Evolutionary conservation across 92 coral and sea anemone species (phyloP).

Genomic region (Bergia puertoricense): DNA sequence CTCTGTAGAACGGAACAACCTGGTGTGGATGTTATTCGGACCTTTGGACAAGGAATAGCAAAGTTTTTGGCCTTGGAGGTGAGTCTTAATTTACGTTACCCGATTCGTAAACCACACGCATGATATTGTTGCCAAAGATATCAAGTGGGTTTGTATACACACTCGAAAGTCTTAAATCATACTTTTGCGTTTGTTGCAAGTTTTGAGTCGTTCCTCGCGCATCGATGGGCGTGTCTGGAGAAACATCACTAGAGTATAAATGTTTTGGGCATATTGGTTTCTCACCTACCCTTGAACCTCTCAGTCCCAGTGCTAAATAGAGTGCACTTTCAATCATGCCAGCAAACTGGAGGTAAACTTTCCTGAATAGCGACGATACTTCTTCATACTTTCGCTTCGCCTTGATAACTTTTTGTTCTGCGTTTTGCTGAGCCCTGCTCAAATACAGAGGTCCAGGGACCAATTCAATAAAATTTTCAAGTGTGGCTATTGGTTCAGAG

Average conservation of each 20-base stretch:
- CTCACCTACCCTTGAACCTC: background rate
- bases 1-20: conserved; percentile 32
- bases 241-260: background rate
- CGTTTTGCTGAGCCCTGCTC: background rate
- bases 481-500: too few relatives aligned
- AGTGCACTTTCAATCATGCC: background rate
- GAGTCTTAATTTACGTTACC: background rate
- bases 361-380: background rate
- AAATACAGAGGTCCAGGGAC: background rate
- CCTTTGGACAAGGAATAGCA: conserved; percentile 24
- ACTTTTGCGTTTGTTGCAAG: background rate
- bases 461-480: too few relatives aligned
- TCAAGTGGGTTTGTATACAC: background rate
- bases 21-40: conserved; percentile 14
- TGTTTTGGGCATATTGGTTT: background rate
- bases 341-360: background rate
- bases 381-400: background rate
- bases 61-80: conserved; percentile 27
- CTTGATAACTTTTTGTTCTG: background rate
- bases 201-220: background rate
- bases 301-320: background rate
- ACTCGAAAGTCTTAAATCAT: background rate
- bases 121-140: background rate
- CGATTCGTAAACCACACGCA: background rate
- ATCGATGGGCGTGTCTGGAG: background rate